A percentile compares a stretch with the other conserved stretches of the same genome.
Conservation (phyloP, 1,140 invertebrate genomes). For the Drosophila bocki region DNA sequence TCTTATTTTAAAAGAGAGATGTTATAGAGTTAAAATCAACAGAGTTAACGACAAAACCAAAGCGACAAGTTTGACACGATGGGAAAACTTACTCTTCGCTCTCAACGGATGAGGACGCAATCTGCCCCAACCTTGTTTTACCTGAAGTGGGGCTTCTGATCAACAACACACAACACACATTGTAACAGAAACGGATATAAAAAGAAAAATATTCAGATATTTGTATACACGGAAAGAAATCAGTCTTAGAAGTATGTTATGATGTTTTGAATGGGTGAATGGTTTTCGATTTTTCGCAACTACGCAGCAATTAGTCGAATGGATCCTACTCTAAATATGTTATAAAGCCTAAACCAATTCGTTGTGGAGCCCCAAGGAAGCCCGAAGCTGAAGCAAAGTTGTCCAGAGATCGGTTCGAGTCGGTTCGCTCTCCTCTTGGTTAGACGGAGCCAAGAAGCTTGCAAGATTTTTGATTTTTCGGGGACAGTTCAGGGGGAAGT, state of each 20-base stretch:
- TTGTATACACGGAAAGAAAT: constrained; percentile 49
- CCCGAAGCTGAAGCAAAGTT: constrained; percentile 54
- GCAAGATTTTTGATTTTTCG: constrained; percentile 43
- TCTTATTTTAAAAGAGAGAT: constrained; percentile 41
- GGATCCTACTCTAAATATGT: constrained; percentile 40
- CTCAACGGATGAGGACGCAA: constrained; percentile 80
- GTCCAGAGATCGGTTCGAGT: constrained; percentile 31
- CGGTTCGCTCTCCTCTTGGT: constrained; percentile 35
- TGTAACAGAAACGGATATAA: constrained; percentile 60
- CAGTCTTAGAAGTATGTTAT: constrained; percentile 8
- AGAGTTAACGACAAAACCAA: constrained; percentile 76
- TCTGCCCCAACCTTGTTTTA: constrained; percentile 82
- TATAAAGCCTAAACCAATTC: constrained; percentile 74
- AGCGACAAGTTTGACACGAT: constrained; percentile 57
- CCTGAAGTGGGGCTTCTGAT: constrained; percentile 82
- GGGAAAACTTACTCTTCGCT: constrained; percentile 82
- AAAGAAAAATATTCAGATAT: constrained; percentile 74
- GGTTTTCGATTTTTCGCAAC: constrained; percentile 26
- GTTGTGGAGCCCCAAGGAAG: constrained; percentile 32
- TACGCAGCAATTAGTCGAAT: constrained; percentile 28
- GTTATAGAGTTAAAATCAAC: constrained; percentile 72
- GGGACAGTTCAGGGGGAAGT: constrained; percentile 3
- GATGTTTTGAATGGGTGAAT: constrained; percentile 10
- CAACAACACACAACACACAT: constrained; percentile 54
- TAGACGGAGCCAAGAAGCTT: constrained; percentile 43